Conservation (phyloP, 1,140 invertebrate genomes). For the Coelopa frigida region DNA sequence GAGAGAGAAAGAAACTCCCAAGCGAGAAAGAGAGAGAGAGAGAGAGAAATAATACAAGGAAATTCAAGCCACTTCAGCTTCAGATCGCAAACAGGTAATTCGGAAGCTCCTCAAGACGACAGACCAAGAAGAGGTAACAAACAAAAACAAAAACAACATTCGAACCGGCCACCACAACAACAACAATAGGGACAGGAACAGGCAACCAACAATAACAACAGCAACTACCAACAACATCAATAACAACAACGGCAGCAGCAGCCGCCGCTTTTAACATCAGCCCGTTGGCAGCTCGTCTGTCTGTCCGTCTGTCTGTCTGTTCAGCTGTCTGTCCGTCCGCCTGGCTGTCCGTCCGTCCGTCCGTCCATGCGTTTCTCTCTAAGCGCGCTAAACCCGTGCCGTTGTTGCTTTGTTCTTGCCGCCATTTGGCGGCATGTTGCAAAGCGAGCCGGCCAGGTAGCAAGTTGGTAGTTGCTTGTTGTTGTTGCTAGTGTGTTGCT, state of each 20-base stretch:
- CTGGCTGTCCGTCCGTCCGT: background rate
- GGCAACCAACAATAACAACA: background rate
- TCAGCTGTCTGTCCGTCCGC: background rate
- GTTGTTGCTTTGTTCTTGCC: slow-evolving; percentile 43
- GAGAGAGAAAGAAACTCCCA: background rate
- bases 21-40: background rate
- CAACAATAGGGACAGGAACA: too few species aligned
- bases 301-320: background rate
- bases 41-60: background rate
- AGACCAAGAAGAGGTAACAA: too few species aligned
- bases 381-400: slow-evolving; percentile 45
- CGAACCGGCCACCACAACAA: background rate
- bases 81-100: background rate
- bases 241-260: background rate
- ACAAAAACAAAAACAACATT: too few species aligned
- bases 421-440: slow-evolving; percentile 19
- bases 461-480: background rate
- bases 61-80: background rate
- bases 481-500: background rate
- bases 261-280: background rate
- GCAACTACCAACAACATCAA: background rate
- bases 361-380: slow-evolving; percentile 21
- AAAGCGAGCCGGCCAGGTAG: slow-evolving; percentile 19
- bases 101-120: background rate
- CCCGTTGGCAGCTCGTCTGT: background rate